Evolutionary conservation across 2,113 vertebrate species (phyloP), one percentile per base, ranked within the genome.

Genomic region (Campylorhamphus procurvoides): DNA sequence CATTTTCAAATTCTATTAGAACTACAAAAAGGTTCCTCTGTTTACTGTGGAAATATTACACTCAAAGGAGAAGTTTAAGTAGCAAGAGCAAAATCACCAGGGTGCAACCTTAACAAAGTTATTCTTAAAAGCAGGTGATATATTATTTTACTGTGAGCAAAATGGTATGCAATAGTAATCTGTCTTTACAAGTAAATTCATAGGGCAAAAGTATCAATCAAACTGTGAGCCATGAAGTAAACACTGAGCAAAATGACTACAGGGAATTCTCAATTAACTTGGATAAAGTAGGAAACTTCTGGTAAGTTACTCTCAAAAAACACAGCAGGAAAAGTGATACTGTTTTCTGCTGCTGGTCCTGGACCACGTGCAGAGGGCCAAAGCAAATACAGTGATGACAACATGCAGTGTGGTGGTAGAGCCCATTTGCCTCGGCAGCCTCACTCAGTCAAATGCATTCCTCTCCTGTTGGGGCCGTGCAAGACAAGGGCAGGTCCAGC

Each of bases 351-450:
- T 29, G 7, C 19, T 35, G 60, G 39, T 39, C 10, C 20, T 6
- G 4, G 39, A 63, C 24, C 25, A 46, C 0, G 0, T 5, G 23
- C 42, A 55, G 25, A 50, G 22, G 10, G 7, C 20, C 40, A 76
- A 35, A 88, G 56, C 22, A 71, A 80, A 58, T 4, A 8, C 6
- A 14, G 52, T 8, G 10, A 14, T 64, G 16, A 1, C 25, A 62
- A 14, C 6, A 17, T 4, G 14, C 24, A 16, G 33, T 11, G 25
- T 6, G 23, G 40, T 10, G 29, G 20, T 6, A 31, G 28, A 93
- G 23, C 47, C n/a, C 35, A 16, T 31, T 55, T 9, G 56, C n/a
- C n/a, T 59, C 10, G 7, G 5, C 0, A 52, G 7, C 12, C 18
- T 37, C 18, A 3, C 18, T 3, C 1, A 10, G 52, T 25, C 55